phyloP scores from a whole-genome alignment of 1,140 invertebrate species.

The Aleiodes sp. region DNA sequence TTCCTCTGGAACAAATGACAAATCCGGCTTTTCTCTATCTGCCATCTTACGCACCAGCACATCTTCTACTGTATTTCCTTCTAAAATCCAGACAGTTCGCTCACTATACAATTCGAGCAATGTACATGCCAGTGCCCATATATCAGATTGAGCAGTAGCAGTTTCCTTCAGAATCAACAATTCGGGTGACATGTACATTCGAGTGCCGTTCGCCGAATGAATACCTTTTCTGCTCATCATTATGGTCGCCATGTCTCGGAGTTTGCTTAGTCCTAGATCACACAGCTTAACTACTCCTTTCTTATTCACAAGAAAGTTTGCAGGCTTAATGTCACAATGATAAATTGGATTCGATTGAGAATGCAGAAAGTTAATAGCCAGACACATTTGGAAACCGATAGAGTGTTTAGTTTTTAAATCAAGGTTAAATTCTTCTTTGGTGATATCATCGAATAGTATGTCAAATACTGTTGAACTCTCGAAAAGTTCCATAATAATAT shows the following conservation, averaged over 20 bases:
- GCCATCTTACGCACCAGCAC: too few relatives aligned
- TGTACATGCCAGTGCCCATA: not conserved
- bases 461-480: not conserved
- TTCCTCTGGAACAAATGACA: too few relatives aligned
- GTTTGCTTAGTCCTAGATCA: not conserved
- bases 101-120: not conserved
- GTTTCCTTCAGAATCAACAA: not conserved
- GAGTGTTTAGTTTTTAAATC: not conserved
- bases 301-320: not conserved
- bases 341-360: not conserved
- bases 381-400: not conserved
- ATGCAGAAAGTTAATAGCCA: not conserved
- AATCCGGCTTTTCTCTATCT: too few relatives aligned
- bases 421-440: not conserved
- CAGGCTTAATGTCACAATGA: slow-evolving; percentile 4
- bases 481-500: not conserved
- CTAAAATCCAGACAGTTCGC: too few relatives aligned
- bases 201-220: not conserved
- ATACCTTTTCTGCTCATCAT: not conserved
- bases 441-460: not conserved
- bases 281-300: not conserved
- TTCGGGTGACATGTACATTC: not conserved
- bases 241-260: not conserved
- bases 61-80: too few relatives aligned
- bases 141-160: not conserved